phyloP scores from a whole-genome alignment of 1,140 invertebrate genomes.

The Aphelenchoides besseyi region DNA sequence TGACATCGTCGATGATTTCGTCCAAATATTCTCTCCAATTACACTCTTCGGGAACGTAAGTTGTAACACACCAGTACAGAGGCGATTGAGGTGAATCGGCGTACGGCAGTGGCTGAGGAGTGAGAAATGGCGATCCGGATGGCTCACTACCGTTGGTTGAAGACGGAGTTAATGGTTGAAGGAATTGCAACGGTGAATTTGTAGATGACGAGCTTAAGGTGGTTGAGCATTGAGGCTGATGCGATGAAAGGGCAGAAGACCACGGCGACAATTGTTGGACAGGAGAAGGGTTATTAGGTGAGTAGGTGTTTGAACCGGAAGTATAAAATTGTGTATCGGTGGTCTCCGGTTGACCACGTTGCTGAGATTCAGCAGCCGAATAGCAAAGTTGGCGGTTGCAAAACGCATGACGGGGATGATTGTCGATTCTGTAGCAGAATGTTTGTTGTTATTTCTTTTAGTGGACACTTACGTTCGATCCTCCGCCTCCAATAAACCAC shows the following conservation, averaged over 20 bases:
- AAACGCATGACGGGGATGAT: neutral
- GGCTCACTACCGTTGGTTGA: neutral
- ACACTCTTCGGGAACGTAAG: neutral
- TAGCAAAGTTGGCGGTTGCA: neutral
- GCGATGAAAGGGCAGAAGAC: neutral
- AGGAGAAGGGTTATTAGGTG: neutral
- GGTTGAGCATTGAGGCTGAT: neutral
- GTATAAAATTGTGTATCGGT: too few relatives aligned
- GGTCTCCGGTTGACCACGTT: too few relatives aligned
- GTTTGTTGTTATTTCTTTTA: too few relatives aligned
- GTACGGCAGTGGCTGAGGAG: neutral
- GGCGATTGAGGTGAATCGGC: neutral
- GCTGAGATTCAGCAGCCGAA: neutral
- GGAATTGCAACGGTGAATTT: neutral
- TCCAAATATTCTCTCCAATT: slow-evolving; percentile 42
- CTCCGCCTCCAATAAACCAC: slow-evolving; percentile 5
- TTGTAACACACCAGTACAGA: neutral
- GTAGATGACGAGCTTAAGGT: neutral
- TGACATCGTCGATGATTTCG: slow-evolving; percentile 36
- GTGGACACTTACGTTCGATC: neutral
- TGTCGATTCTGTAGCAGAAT: neutral
- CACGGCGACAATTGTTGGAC: neutral
- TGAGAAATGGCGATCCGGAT: neutral
- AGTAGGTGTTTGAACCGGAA: neutral
- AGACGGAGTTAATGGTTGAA: neutral